A percentile compares a stretch with the other conserved stretches of the same genome.
phyloP scores from a whole-genome alignment of 1,140 invertebrate species.

The Euschistus heros region DNA sequence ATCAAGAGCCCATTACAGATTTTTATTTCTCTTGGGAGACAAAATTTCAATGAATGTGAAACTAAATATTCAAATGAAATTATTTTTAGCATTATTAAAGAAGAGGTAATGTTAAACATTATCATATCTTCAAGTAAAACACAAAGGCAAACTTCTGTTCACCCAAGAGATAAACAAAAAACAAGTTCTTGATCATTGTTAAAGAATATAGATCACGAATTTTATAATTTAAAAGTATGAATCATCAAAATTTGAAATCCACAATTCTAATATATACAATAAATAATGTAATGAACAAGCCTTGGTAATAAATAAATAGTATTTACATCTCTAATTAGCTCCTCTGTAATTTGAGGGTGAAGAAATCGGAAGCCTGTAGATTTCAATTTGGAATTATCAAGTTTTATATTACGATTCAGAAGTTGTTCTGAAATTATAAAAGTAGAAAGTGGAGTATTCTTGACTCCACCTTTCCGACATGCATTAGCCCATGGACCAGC shows the following conservation, averaged over 20 bases:
- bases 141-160: not conserved
- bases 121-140: no score
- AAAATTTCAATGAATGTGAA: no score
- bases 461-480: conserved; percentile 59
- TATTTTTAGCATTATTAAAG: no score
- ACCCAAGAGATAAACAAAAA: not conserved
- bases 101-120: no score
- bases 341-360: conserved; percentile 48
- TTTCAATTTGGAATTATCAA: conserved; percentile 58
- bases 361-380: conserved; percentile 42
- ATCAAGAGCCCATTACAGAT: no score
- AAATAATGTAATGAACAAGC: not conserved
- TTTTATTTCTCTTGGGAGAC: no score
- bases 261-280: not conserved
- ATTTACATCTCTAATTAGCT: conserved; percentile 29
- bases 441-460: conserved; percentile 77
- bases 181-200: not conserved
- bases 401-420: conserved; percentile 64
- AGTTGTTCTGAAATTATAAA: conserved; percentile 72
- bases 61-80: no score
- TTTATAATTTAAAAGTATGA: no score
- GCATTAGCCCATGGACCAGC: conserved; percentile 79
- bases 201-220: no score
- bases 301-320: not conserved
- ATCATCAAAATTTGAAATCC: not conserved